phyloP scores from a whole-genome alignment of 2,888 invertebrate genomes.

The Nomada ruficornis region DNA sequence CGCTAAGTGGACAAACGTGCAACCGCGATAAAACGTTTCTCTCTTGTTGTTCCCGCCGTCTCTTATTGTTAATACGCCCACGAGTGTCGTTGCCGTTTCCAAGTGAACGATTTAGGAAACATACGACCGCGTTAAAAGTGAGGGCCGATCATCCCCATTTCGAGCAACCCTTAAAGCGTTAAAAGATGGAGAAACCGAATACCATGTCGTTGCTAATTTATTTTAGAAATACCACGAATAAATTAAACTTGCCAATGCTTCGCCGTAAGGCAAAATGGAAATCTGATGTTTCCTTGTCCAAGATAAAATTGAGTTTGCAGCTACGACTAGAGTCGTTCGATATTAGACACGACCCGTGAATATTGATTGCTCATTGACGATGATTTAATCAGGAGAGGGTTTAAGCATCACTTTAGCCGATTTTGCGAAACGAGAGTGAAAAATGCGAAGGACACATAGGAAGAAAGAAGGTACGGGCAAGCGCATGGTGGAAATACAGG shows the following conservation, averaged over 20 bases:
- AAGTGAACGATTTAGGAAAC: conserved; percentile 32
- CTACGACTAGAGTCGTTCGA: neutral
- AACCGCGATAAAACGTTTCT: conserved; percentile 46
- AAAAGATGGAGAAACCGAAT: neutral
- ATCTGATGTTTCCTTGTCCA: neutral
- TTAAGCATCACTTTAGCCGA: conserved; percentile 14
- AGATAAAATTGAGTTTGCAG: neutral
- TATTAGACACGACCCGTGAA: neutral
- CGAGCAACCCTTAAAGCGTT: neutral
- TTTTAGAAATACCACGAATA: neutral
- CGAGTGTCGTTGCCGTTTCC: conserved; percentile 23
- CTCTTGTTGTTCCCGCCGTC: conserved; percentile 57
- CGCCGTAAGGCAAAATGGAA: too few species aligned
- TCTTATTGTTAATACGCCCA: conserved; percentile 32
- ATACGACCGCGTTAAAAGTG: conserved; percentile 39
- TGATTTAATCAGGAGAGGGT: neutral
- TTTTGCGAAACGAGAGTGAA: conserved; percentile 20
- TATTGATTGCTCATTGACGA: neutral
- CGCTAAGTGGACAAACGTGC: neutral
- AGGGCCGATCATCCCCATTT: neutral
- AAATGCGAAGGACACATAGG: neutral
- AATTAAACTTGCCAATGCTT: too few species aligned
- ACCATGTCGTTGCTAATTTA: neutral
- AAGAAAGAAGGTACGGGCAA: too few species aligned
- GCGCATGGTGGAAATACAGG: too few species aligned